phyloP scores from a whole-genome alignment of 2,113 vertebrate species.

The Megaceryle torquata region DNA sequence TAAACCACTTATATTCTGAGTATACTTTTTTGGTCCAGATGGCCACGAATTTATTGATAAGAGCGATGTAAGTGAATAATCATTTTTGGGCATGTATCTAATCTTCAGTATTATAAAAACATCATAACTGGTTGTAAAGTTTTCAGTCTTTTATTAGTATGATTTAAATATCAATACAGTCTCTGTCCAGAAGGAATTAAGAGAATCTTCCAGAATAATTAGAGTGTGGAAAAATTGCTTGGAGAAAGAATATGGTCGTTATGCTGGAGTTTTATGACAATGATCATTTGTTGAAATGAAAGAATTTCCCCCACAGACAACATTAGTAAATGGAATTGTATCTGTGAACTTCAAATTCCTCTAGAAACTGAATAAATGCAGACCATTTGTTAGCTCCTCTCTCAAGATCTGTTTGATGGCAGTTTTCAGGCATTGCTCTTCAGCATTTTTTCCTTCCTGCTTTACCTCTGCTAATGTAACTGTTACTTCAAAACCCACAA shows the following conservation, averaged over 20 bases:
- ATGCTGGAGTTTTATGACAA: not conserved
- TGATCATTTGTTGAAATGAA: not conserved
- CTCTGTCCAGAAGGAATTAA: not conserved
- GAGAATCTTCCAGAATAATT: not conserved
- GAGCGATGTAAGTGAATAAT: not conserved
- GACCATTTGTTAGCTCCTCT: not conserved
- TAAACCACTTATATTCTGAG: fast-evolving
- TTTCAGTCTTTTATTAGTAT: not conserved
- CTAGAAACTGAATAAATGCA: not conserved
- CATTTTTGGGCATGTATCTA: not conserved
- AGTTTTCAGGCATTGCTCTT: not conserved
- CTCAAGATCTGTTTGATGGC: not conserved
- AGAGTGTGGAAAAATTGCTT: not conserved
- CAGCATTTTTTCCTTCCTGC: fast-evolving
- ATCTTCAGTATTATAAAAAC: not conserved
- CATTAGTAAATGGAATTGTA: not conserved
- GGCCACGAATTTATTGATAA: not conserved
- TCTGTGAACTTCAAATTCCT: not conserved
- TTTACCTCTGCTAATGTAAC: not conserved
- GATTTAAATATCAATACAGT: not conserved
- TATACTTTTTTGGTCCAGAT: not conserved
- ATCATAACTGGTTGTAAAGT: not conserved
- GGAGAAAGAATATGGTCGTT: not conserved
- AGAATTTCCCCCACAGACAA: not conserved
- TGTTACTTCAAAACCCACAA: not conserved